Evolutionary conservation across 2,797 vertebrate species (phyloP).

Genomic region (Geotrypetes seraphini): DNA sequence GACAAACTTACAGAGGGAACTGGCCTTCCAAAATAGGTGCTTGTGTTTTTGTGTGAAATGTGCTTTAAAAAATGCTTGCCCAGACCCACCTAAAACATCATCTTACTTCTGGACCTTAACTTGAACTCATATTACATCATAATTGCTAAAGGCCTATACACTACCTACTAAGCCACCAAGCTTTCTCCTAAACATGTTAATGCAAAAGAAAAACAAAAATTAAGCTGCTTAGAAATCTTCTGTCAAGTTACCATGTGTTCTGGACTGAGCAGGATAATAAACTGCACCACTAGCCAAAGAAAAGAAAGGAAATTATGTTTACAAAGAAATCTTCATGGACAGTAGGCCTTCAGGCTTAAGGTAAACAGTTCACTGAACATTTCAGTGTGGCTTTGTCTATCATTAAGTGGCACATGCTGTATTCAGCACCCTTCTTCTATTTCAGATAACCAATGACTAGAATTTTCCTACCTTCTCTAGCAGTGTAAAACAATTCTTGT

Average conservation of each 20-base stretch:
- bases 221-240: conserved; percentile 17
- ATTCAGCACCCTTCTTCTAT: too few relatives aligned
- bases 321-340: conserved; percentile 3
- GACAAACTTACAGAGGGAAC: too few relatives aligned
- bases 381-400: too few relatives aligned
- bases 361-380: too few relatives aligned
- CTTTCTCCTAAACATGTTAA: conserved; percentile 25
- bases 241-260: conserved; percentile 19
- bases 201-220: conserved; percentile 29
- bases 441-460: too few relatives aligned
- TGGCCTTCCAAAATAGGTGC: too few relatives aligned
- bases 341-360: background rate
- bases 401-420: too few relatives aligned
- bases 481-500: too few relatives aligned
- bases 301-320: background rate
- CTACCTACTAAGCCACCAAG: conserved; percentile 24
- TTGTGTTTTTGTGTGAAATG: too few relatives aligned
- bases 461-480: too few relatives aligned
- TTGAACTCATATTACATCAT: conserved; percentile 24
- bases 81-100: background rate
- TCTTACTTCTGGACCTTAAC: conserved; percentile 17
- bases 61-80: background rate
- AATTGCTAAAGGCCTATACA: conserved; percentile 16
- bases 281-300: conserved; percentile 8
- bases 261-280: background rate